A percentile compares a stretch with the other conserved stretches of the same genome.
Evolutionary conservation across 2,888 invertebrate species (phyloP).

Genomic region (Drosophila peninsularis): DNA sequence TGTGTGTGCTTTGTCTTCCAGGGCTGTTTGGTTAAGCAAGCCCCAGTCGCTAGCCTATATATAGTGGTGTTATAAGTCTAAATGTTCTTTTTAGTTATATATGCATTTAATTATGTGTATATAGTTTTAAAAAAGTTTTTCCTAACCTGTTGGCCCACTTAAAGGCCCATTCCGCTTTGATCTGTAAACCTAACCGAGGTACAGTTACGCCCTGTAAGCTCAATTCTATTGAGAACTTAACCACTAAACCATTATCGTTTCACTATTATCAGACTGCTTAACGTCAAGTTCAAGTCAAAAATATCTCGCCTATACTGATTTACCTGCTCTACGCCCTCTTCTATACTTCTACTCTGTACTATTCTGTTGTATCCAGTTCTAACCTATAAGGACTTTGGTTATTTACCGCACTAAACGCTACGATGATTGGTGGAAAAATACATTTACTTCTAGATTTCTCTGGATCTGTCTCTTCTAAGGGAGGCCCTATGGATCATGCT

Average conservation of each 20-base stretch:
- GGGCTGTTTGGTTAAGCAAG: neutral
- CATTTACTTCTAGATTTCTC: slow-evolving; percentile 55
- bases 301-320: slow-evolving; percentile 26
- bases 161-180: slow-evolving; percentile 29
- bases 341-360: slow-evolving; percentile 14
- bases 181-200: slow-evolving; percentile 41
- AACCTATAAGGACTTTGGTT: slow-evolving; percentile 82
- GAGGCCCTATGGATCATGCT: slow-evolving; percentile 20
- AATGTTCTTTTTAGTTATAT: slow-evolving; percentile 40
- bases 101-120: slow-evolving; percentile 48
- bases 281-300: slow-evolving; percentile 57
- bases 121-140: slow-evolving; percentile 59
- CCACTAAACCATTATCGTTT: slow-evolving; percentile 62
- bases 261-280: slow-evolving; percentile 54
- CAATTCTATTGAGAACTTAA: slow-evolving; percentile 48
- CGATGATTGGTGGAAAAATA: slow-evolving; percentile 78
- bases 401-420: slow-evolving; percentile 76
- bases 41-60: slow-evolving; percentile 19
- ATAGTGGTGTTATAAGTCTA: slow-evolving; percentile 3
- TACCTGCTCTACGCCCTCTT: slow-evolving; percentile 17
- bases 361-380: slow-evolving; percentile 39
- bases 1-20: slow-evolving; percentile 11
- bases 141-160: slow-evolving; percentile 30
- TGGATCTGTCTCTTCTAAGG: slow-evolving; percentile 25
- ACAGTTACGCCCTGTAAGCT: slow-evolving; percentile 48